Evolutionary conservation across 2,888 invertebrate species (phyloP).

Genomic region (Xanthia togata): DNA sequence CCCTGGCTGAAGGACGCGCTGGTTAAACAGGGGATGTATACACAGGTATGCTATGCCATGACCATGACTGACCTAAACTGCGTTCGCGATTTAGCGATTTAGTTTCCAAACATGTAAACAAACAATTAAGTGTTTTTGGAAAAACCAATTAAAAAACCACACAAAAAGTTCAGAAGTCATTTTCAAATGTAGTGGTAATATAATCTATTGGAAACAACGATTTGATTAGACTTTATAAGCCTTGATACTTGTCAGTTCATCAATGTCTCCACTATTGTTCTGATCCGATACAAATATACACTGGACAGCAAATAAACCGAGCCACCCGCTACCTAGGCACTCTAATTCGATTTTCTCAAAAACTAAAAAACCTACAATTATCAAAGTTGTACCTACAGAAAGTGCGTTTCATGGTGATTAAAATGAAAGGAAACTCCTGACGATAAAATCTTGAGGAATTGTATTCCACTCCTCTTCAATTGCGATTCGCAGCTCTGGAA

Average conservation of each 20-base stretch:
- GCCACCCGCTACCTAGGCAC: no score
- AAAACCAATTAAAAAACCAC: neutral
- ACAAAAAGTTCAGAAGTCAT: neutral
- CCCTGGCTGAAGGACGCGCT: conserved; percentile 98
- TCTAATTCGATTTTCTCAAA: no score
- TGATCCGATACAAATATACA: neutral
- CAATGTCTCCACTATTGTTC: neutral
- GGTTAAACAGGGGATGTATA: conserved; percentile 97
- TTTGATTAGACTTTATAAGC: neutral
- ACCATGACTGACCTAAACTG: neutral
- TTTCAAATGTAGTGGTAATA: neutral
- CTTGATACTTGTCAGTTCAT: neutral
- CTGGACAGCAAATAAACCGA: no score
- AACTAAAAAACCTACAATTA: no score
- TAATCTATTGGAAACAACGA: neutral
- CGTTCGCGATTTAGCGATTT: neutral
- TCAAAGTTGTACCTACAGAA: no score
- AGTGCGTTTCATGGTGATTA: no score
- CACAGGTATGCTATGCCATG: conserved; percentile 86
- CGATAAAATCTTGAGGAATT: no score
- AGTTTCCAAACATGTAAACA: neutral
- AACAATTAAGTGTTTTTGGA: neutral
- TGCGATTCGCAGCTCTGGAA: no score
- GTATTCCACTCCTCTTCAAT: no score
- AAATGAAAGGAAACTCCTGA: no score